Base-by-base conservation (phyloP, 2,888 invertebrate species). In the Falcaria lacertinaria region DNA sequence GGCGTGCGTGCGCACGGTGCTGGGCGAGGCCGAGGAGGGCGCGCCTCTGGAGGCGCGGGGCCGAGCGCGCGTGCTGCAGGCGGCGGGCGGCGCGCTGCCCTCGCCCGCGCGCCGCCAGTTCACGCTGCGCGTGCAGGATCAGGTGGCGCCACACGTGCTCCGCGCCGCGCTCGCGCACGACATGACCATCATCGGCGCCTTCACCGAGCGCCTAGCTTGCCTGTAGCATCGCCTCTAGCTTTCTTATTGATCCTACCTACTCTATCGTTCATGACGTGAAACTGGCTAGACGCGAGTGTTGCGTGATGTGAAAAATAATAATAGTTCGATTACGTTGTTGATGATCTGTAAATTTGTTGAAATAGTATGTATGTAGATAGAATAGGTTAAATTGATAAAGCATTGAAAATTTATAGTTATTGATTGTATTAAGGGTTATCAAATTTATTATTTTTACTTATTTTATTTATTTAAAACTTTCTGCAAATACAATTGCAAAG, bases 121-220 rank as follows among this genome's bases (percentile, higher is more conserved):
- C 51, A 83, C 83, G 32, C 60, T 89, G 56, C 64, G 85, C 16
- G 88, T 88, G 34, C 72, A 69, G 36, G 82, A 83, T 52, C 66
- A 69, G 15, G 75, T 74, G 8, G 79, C 73, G 4, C 83, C 84
- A 34, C 88, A 88, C 52, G 65, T 81, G 28, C 71, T 89, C 80
- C 80, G 89, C 34, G 87, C 86, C 15, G 81, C 84, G 13, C 76
- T 88, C 19, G 69, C 79, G 34, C 60, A 64, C 25, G 88, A 89
- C 59, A 80, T 89, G 77, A 78, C 69, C 35, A 66, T 89, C 46
- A 59, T 87, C 13, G 87, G 87, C 22, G 88, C 86, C 34, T 87
- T 89, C 53, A 88, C 87, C 8, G 88, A 89, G 59, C 80, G 78
- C 35, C 74, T 79, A 38, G 87, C 85, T 39, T 84, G 86, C 51